Evolutionary conservation across 2,888 invertebrate species (phyloP).

Genomic region (Gisinianus flammeolus): DNA sequence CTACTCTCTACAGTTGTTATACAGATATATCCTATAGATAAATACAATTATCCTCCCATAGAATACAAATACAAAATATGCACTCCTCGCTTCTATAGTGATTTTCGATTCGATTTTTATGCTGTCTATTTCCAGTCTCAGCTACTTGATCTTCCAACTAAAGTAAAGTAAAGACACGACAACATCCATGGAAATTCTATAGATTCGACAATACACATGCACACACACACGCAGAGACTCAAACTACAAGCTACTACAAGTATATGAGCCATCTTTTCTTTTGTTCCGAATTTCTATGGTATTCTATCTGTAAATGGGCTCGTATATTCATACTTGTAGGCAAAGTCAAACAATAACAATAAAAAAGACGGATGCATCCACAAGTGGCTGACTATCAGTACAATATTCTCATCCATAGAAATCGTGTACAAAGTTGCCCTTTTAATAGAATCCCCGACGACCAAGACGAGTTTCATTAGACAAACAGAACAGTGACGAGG

Average conservation of each 20-base stretch:
- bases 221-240: no score
- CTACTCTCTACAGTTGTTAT: background rate
- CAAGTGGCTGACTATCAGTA: slow-evolving; percentile 18
- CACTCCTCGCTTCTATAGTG: no score
- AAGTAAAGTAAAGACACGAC: no score
- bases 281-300: background rate
- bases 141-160: background rate
- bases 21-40: background rate
- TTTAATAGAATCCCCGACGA: no score
- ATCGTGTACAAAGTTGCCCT: no score
- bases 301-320: background rate
- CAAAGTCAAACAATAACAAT: no score
- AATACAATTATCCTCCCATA: background rate
- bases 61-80: background rate
- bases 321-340: no score
- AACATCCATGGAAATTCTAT: background rate
- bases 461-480: no score
- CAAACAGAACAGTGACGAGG: no score
- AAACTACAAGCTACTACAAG: background rate
- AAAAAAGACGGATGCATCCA: background rate
- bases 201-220: no score
- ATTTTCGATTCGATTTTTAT: background rate
- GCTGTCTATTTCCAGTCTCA: background rate
- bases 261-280: background rate
- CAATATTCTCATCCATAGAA: no score